A percentile compares a stretch with the other conserved stretches of the same genome.
Evolutionary conservation across 1,140 invertebrate species (phyloP).

Genomic region (Musca vetustissima): DNA sequence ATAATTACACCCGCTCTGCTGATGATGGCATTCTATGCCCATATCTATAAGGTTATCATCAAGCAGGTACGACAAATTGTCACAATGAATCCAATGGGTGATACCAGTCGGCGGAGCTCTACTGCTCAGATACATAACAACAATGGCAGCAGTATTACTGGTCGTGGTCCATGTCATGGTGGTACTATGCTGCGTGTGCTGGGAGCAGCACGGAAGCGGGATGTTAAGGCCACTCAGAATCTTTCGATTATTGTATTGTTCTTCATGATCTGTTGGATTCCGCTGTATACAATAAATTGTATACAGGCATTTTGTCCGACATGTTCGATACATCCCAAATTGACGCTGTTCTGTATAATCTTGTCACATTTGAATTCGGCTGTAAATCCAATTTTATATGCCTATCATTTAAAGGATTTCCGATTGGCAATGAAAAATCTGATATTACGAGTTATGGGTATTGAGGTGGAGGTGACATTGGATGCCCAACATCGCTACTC

Average conservation of each 20-base stretch:
- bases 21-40: slow-evolving; percentile 81
- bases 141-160: slow-evolving; percentile 26
- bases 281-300: slow-evolving; percentile 88
- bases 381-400: slow-evolving; percentile 84
- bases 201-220: slow-evolving; percentile 77
- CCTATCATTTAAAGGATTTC: slow-evolving; percentile 87
- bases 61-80: slow-evolving; percentile 67
- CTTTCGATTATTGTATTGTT: slow-evolving; percentile 87
- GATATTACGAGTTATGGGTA: slow-evolving; percentile 61
- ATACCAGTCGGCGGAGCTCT: slow-evolving; percentile 49
- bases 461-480: slow-evolving; percentile 49
- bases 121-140: slow-evolving; percentile 44
- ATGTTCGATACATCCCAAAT: slow-evolving; percentile 65
- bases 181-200: slow-evolving; percentile 71
- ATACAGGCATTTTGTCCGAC: slow-evolving; percentile 76
- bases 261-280: slow-evolving; percentile 92
- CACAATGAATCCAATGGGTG: slow-evolving; percentile 52
- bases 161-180: slow-evolving; percentile 35
- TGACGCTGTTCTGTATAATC: slow-evolving; percentile 83
- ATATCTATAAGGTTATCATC: slow-evolving; percentile 84
- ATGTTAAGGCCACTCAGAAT: slow-evolving; percentile 89
- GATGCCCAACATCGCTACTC: slow-evolving; percentile 55
- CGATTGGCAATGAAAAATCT: slow-evolving; percentile 71
- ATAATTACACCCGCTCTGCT: slow-evolving; percentile 83
- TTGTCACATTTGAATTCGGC: slow-evolving; percentile 87